Evolutionary conservation across 2,888 invertebrate genomes (phyloP), one percentile per base, ranked within the genome.

Genomic region (Leuctra nigra): DNA sequence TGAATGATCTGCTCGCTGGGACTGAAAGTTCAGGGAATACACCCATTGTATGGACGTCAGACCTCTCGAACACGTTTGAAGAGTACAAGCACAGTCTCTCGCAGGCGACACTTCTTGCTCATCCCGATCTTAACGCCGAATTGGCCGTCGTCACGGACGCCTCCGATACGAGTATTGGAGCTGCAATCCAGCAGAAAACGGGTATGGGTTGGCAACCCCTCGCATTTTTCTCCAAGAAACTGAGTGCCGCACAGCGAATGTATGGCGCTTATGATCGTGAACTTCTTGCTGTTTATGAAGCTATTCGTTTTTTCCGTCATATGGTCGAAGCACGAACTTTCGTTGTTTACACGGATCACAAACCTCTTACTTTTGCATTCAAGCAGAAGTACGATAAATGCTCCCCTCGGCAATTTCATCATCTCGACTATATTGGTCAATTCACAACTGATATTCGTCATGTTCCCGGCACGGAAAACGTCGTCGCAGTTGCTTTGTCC

Each of bases 191-290:
- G 53, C 72, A 72, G 59, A 24, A 46, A 0, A 36, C 20, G 4
- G 25, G 11, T 48, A 4, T 25, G 4, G 48, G 48, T 2, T 59
- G 57, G 62, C 47, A 57, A 39, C 62, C 64, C 7, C 56, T 67
- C 1, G 62, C 41, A 4, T 65, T 64, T 57, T 62, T 62, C 52
- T 63, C 63, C 2, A 47, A 23, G 4, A 54, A 53, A 18, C n/a
- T 53, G 16, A 35, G 14, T 14, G 1, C 11, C 4, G 56, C 68
- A 0, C 66, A 73, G 57, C 46, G 29, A 13, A 70, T 68, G 6
- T 73, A 72, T 47, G 67, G 69, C 14, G 66, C 66, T 22, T 73
- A 71, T 58, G 71, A 74, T 55, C 29, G 70, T 1, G 70, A 72
- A 61, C 64, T 74, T 0, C 61, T 70, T 2, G 71, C 70, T 0